Evolutionary conservation across 1,140 invertebrate genomes (phyloP).

Genomic region (Eupristina koningsbergeri): DNA sequence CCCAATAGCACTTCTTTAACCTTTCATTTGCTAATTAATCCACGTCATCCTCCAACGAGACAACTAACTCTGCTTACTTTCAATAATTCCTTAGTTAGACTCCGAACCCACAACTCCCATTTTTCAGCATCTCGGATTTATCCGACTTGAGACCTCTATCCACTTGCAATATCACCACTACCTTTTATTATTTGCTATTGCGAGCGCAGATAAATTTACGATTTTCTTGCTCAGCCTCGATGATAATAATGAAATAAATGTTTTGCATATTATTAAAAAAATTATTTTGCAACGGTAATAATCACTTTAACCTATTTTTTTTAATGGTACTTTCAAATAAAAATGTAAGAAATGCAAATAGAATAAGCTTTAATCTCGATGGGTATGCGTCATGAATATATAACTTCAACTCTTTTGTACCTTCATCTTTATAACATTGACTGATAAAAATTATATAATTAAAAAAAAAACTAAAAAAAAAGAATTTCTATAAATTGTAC

Average conservation of each 20-base stretch:
- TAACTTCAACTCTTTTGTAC: neutral
- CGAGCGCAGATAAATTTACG: neutral
- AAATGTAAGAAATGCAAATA: neutral
- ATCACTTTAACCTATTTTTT: neutral
- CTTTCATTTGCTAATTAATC: too few species aligned
- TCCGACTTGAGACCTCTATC: too few species aligned
- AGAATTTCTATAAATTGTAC: conserved; percentile 11
- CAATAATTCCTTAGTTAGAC: too few species aligned
- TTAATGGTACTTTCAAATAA: neutral
- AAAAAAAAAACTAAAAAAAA: neutral
- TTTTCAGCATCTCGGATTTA: too few species aligned
- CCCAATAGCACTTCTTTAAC: too few species aligned
- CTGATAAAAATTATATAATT: conserved; percentile 9
- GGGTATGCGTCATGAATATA: neutral
- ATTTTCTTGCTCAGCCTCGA: neutral
- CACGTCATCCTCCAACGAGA: too few species aligned
- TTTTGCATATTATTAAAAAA: neutral
- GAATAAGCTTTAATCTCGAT: neutral
- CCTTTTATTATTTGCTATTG: too few species aligned
- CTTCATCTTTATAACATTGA: neutral
- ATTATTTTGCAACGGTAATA: neutral
- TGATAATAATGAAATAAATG: neutral
- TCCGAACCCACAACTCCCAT: too few species aligned
- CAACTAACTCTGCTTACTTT: too few species aligned
- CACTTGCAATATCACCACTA: too few species aligned